These are phyloP conservation scores for Pteria penguin DNA, from an alignment of 2,888 invertebrate species.

Conservation along the genomic window DNA sequence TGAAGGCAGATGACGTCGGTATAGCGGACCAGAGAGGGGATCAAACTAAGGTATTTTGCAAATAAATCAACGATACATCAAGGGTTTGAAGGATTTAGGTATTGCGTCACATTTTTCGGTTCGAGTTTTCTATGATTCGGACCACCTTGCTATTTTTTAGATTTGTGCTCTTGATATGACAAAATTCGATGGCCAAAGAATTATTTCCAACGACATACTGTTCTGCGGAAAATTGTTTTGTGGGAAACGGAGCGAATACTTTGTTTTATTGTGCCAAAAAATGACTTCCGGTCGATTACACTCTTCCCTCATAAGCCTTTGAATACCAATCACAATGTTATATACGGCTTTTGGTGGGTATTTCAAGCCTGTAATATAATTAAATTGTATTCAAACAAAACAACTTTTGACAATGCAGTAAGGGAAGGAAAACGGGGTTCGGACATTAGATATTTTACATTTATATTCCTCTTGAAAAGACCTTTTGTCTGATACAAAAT, in stretches of 20 bases:
- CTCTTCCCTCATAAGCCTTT: background rate
- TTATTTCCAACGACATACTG: background rate
- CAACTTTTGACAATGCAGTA: background rate
- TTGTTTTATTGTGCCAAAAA: background rate
- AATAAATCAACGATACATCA: background rate
- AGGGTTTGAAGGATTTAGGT: background rate
- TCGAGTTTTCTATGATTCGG: background rate
- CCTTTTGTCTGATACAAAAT: no score
- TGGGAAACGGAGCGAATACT: background rate
- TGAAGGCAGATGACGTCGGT: background rate
- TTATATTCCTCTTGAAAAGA: no score
- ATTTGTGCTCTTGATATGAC: background rate
- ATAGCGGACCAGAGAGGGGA: background rate
- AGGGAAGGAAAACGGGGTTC: no score
- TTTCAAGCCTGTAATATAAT: background rate
- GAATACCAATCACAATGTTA: background rate
- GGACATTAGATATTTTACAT: no score
- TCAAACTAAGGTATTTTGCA: background rate
- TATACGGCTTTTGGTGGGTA: conserved; percentile 1
- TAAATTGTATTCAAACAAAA: background rate
- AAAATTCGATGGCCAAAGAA: background rate
- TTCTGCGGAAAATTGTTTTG: background rate
- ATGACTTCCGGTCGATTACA: background rate
- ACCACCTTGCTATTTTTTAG: background rate
- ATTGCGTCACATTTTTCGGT: background rate